Evolutionary conservation across 2,888 invertebrate species (phyloP).

Genomic region (Aporophyla lueneburgensis): DNA sequence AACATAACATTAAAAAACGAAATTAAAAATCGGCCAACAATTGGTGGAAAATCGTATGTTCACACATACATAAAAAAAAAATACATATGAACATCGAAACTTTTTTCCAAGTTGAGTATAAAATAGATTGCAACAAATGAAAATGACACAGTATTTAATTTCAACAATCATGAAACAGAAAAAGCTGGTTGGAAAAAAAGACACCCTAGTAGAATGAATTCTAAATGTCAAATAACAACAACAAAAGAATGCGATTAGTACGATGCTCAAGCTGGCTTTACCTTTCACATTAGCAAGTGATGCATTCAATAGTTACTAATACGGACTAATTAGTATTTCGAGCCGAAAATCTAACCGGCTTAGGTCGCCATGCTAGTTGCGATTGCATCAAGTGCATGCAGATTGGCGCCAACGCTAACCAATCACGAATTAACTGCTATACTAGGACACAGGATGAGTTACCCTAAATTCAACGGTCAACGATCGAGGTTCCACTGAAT

Average conservation of each 20-base stretch:
- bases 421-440: slow-evolving; percentile 20
- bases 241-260: not conserved
- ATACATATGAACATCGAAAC: too few species aligned
- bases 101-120: too few species aligned
- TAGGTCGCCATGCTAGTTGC: not conserved
- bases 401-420: slow-evolving; percentile 26
- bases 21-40: too few species aligned
- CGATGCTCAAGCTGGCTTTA: not conserved
- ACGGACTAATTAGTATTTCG: slow-evolving; percentile 20
- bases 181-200: not conserved
- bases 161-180: not conserved
- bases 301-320: slow-evolving; percentile 5
- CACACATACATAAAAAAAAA: too few species aligned
- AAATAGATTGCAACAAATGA: not conserved
- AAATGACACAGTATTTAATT: not conserved
- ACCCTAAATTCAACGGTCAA: not conserved
- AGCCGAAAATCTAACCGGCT: slow-evolving; percentile 10
- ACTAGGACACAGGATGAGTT: not conserved
- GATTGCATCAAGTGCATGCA: slow-evolving; percentile 13
- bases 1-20: too few species aligned
- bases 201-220: not conserved
- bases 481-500: not conserved
- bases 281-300: not conserved
- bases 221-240: not conserved
- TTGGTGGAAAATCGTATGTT: too few species aligned